Conservation (phyloP, 1,140 invertebrate genomes). For the Drosophila equinoxialis region DNA sequence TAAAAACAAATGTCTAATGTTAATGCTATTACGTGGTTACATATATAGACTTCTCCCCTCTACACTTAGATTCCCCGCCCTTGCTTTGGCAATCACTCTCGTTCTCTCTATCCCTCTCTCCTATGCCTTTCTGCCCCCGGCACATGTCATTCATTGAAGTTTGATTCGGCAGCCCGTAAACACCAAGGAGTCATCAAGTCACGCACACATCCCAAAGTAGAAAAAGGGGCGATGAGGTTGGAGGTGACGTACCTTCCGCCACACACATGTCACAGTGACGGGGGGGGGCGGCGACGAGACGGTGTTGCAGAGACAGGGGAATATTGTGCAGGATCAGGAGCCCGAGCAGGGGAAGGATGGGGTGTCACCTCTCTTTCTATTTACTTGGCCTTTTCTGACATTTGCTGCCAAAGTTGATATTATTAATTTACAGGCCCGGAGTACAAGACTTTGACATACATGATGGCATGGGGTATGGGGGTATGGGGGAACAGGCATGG, state of each 20-base stretch:
- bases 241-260: slow-evolving; percentile 21
- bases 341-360: not conserved
- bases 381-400: slow-evolving; percentile 61
- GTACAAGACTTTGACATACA: slow-evolving; percentile 30
- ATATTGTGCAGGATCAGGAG: not conserved
- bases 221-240: not conserved
- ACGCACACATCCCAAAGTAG: slow-evolving; percentile 40
- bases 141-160: slow-evolving; percentile 58
- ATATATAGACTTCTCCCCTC: not conserved
- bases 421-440: slow-evolving; percentile 62
- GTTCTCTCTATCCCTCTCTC: not conserved
- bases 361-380: slow-evolving; percentile 23
- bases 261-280: slow-evolving; percentile 39
- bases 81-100: not conserved
- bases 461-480: not conserved
- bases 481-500: not conserved
- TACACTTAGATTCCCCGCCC: not conserved
- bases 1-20: slow-evolving; percentile 9
- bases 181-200: slow-evolving; percentile 58
- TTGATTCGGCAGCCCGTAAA: slow-evolving; percentile 58
- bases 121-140: slow-evolving; percentile 12
- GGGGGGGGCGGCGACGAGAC: not conserved
- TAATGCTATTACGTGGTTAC: slow-evolving; percentile 8
- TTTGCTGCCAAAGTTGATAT: slow-evolving; percentile 70
- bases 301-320: not conserved